phyloP scores from a whole-genome alignment of 2,113 vertebrate species.

The Symphodus melops region DNA sequence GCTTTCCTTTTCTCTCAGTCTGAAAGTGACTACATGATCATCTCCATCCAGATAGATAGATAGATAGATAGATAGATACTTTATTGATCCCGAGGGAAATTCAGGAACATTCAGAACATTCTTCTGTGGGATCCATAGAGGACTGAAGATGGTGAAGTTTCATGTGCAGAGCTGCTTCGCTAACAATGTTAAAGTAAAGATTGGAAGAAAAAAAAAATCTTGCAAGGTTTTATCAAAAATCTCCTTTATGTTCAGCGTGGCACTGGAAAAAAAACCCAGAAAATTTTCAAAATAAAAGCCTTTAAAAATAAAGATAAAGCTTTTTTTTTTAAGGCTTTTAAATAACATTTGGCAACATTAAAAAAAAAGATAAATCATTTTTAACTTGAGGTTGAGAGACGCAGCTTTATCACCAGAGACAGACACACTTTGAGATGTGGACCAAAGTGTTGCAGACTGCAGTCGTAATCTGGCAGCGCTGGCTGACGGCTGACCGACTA shows the following conservation, averaged over 20 bases:
- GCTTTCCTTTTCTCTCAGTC: no score
- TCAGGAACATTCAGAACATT: no score
- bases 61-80: no score
- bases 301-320: no score
- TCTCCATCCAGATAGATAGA: no score
- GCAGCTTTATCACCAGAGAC: slow-evolving; percentile 18
- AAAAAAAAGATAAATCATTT: slow-evolving; percentile 38
- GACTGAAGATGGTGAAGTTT: no score
- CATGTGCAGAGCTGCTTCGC: neutral
- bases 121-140: no score
- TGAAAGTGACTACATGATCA: no score
- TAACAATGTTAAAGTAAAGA: neutral
- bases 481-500: slow-evolving; percentile 41
- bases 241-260: neutral
- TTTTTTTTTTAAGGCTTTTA: no score
- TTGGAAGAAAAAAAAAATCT: neutral
- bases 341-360: neutral
- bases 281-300: no score
- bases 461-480: slow-evolving; percentile 42
- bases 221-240: neutral
- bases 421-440: slow-evolving; percentile 38
- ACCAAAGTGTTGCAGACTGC: slow-evolving; percentile 40
- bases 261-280: neutral
- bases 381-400: slow-evolving; percentile 11
- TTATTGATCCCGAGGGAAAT: no score